Evolutionary conservation across 2,113 vertebrate species (phyloP).

Genomic region (Philantomba maxwellii): DNA sequence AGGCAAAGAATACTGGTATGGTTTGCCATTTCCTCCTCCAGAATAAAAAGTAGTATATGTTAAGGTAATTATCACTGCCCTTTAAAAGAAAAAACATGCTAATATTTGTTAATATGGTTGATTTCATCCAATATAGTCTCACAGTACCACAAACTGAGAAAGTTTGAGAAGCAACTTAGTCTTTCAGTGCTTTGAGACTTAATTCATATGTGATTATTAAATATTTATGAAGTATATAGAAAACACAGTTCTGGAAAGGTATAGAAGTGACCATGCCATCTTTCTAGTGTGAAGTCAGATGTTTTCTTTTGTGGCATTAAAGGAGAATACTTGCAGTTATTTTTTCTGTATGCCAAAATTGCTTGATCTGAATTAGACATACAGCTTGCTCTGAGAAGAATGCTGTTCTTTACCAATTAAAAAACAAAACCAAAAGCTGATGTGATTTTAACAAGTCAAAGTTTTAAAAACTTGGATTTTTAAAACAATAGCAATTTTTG

Average conservation of each 20-base stretch:
- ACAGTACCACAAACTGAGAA: neutral
- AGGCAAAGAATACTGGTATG: neutral
- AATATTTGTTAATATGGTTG: neutral
- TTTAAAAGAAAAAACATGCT: neutral
- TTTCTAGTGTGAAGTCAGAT: neutral
- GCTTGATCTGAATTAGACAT: neutral
- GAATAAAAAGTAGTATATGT: neutral
- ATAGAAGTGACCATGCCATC: neutral
- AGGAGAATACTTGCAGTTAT: neutral
- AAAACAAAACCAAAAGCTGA: neutral
- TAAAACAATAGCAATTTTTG: neutral
- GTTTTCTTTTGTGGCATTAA: neutral
- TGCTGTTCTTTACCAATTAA: neutral
- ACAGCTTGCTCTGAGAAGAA: neutral
- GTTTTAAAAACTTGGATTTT: constrained; percentile 20
- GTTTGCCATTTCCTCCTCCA: neutral
- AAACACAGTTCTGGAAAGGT: neutral
- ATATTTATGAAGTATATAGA: neutral
- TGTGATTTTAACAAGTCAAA: neutral
- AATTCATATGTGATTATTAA: neutral
- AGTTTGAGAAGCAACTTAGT: neutral
- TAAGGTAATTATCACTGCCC: neutral
- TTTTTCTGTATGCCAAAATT: neutral
- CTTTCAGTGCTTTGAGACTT: neutral
- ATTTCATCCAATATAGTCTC: neutral